Evolutionary conservation across 1,140 invertebrate species (phyloP), one percentile per base, ranked within the genome.

Genomic region (Zaprionus inermis): DNA sequence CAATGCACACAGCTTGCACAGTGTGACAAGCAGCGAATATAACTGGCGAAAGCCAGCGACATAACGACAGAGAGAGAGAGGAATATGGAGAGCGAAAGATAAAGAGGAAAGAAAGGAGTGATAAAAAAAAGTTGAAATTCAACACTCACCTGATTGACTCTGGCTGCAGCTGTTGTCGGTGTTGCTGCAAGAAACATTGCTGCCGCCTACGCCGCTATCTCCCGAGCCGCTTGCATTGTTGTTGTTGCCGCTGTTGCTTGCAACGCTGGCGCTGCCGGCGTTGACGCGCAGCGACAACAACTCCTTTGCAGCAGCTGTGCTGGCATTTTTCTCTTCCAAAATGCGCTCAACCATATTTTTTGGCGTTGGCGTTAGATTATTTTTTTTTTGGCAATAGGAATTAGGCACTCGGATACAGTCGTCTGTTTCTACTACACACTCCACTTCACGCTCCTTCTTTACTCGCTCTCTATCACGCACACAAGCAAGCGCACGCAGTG

Each of bases 131-230:
- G 41, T 76, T 72, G 71, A 79, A 71, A 77, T 79, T 57, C 49
- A 68, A 61, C 61, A 74, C 80, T 91, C 81, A 91, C 88, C 88
- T 84, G 88, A 91, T 78, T 91, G 84, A 84, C 84, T 83, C 75
- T 75, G 80, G 46, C 78, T 89, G 84, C 84, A 89, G 84, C 84
- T 89, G 84, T 89, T 88, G 74, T 88, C 79, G 72, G 83, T 86
- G 67, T 86, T 86, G 82, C 83, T 86, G 72, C 83, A 86, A 58
- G 83, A 86, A 78, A 77, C 77, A 51, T 75, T 75, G 56, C 84
- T 83, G 60, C 83, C 84, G 60, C 84, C 74, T 49, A 89, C 79
- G 66, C 80, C 85, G 66, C 84, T 89, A 64, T 89, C 84, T 16
- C 64, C 85, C 44, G 83, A 88, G 56, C 78, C 74, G 67, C 84